Base-by-base conservation (phyloP, 1,140 invertebrate genomes). In the Drepana arcuata region DNA sequence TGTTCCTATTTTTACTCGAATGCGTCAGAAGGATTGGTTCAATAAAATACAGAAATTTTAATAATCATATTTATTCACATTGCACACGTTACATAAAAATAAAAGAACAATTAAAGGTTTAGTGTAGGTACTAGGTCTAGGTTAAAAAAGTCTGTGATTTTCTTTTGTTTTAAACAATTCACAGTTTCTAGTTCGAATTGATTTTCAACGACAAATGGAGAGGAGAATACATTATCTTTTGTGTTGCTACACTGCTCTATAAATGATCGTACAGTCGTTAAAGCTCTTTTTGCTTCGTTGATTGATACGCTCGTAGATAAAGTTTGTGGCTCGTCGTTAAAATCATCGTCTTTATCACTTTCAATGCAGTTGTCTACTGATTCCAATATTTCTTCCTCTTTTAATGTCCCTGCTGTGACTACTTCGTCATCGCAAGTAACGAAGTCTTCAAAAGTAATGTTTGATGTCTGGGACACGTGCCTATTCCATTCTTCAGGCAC, bases 311-410 rank as follows among this genome's bases (percentile, higher is more conserved):
- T 44, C 10, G 29, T 33, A 37, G 41, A 27, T 44, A 10, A 31
- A 30, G 41, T 44, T 32, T 37, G 18, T 32, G 34, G 23, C 34
- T 44, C 34, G 18, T 44, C 16, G 29, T 43, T 36, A 43, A 43
- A 37, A 44, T 44, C 21, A 14, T 44, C 21, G 34, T 44, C 34
- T 37, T 21, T 32, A 32, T 32, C 30, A 32, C 14, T 32, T 32
- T 32, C 14, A 32, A 32, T 32, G 30, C 34, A 44, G 23, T 37
- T 36, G 27, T 44, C 37, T 18, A 36, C 34, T 25, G 34, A 32
- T 32, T 32, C 34, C 34, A 32, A 36, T 36, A 30, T 37, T 36
- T 36, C 21, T 36, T 32, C 30, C 34, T 35, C 41, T 35, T 26
- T 43, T 29, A 36, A 16, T 21, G 27, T 35, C 34, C 27, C 26